Percentiles rank a stretch among this genome's conserved stretches.
Evolutionary conservation across 2,113 vertebrate genomes (phyloP).

Genomic region (Lepus americanus): DNA sequence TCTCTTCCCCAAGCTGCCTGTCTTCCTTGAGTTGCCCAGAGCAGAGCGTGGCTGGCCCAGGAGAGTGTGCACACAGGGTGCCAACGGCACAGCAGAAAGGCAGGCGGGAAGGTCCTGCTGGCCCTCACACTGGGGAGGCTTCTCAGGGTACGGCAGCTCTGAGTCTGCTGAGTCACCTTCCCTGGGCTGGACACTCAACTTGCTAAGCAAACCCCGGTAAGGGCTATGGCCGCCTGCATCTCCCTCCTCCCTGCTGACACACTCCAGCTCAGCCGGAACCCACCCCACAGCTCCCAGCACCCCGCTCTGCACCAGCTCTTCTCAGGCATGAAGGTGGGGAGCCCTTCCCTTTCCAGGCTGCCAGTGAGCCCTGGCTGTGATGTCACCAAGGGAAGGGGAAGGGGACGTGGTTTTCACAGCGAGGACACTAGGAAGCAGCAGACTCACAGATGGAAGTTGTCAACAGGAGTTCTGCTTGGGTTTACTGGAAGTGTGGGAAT

Average conservation of each 20-base stretch:
- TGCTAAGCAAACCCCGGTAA: not conserved
- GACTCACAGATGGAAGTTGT: slow-evolving; percentile 31
- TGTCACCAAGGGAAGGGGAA: not conserved
- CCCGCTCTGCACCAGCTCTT: not conserved
- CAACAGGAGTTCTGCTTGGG: slow-evolving; percentile 7
- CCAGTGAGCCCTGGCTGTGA: not conserved
- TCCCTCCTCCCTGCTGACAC: not conserved
- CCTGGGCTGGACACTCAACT: not conserved
- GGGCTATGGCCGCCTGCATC: not conserved
- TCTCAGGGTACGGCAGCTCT: not conserved
- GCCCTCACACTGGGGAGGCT: not conserved
- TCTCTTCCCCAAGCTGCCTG: not conserved
- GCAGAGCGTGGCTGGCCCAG: not conserved
- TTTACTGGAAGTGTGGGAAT: slow-evolving; percentile 33
- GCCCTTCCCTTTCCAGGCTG: too few species aligned
- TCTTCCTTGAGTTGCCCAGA: not conserved
- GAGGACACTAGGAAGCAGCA: not conserved
- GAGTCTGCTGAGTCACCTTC: not conserved
- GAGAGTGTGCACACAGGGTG: not conserved
- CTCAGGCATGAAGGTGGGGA: not conserved
- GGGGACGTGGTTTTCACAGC: slow-evolving; percentile 16
- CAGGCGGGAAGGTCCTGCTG: not conserved
- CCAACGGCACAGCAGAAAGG: not conserved
- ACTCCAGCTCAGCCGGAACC: not conserved
- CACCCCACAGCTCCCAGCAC: not conserved